phyloP scores from a whole-genome alignment of 1,140 invertebrate genomes.

The Saccostrea echinata region DNA sequence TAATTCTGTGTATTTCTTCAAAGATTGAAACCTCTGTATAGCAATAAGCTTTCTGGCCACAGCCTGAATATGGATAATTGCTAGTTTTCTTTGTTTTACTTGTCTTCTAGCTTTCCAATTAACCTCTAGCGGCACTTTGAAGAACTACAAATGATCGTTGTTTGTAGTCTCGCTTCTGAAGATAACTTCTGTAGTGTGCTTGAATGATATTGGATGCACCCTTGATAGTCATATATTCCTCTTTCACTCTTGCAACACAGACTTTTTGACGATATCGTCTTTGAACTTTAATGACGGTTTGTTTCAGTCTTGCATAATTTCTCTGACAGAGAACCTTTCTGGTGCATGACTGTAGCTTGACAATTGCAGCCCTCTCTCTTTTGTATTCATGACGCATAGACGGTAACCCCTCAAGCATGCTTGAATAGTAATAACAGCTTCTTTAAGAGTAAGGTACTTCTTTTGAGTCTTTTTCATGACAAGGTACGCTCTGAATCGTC shows the following conservation, averaged over 20 bases:
- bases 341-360: conserved; percentile 62
- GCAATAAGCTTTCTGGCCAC: neutral
- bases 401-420: conserved; percentile 53
- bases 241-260: neutral
- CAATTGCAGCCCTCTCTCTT: conserved; percentile 48
- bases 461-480: neutral
- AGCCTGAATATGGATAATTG: conserved; percentile 55
- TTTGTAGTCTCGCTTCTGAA: conserved; percentile 41
- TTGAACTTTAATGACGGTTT: conserved; percentile 65
- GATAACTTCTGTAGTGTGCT: conserved; percentile 54
- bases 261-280: conserved; percentile 18
- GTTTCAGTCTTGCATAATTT: conserved; percentile 57
- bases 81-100: neutral
- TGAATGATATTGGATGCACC: conserved; percentile 66
- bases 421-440: conserved; percentile 64
- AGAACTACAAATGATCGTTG: conserved; percentile 47
- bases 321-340: conserved; percentile 41
- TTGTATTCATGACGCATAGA: conserved; percentile 37
- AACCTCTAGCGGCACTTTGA: conserved; percentile 58
- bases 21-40: neutral
- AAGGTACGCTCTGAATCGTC: neutral
- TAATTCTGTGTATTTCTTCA: conserved; percentile 10
- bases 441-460: conserved; percentile 19
- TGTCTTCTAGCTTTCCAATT: conserved; percentile 35
- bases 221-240: conserved; percentile 43